Evolutionary conservation across 2,113 vertebrate species (phyloP).

Genomic region (Pseudorhombus dupliciocellatus): DNA sequence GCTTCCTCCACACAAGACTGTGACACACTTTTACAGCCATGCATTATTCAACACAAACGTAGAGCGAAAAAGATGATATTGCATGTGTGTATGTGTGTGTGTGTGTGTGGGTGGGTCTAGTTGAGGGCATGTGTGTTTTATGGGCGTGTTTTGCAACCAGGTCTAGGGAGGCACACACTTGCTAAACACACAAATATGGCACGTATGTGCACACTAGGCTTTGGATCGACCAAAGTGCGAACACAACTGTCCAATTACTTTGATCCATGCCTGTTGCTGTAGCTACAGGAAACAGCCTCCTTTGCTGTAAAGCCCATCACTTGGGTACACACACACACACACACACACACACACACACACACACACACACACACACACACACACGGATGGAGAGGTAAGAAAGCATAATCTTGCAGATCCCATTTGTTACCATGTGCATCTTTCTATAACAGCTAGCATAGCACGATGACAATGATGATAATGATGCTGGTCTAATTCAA

Average conservation of each 20-base stretch:
- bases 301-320: constrained; percentile 48
- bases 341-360: constrained; percentile 14
- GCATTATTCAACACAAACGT: constrained; percentile 62
- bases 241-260: constrained; percentile 68
- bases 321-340: constrained; percentile 30
- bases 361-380: constrained; percentile 22
- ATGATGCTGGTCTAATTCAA: constrained; percentile 36
- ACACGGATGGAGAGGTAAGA: constrained; percentile 32
- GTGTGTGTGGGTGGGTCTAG: background rate
- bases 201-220: constrained; percentile 9
- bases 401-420: constrained; percentile 52
- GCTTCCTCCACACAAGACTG: constrained; percentile 30
- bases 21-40: constrained; percentile 65
- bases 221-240: constrained; percentile 44
- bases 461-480: constrained; percentile 19
- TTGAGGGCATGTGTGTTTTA: constrained; percentile 8
- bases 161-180: background rate
- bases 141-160: constrained; percentile 16
- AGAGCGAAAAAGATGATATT: constrained; percentile 22
- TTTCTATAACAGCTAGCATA: constrained; percentile 38
- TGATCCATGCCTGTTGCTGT: constrained; percentile 57
- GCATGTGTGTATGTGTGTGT: background rate
- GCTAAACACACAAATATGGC: background rate
- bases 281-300: constrained; percentile 32
- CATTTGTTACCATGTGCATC: constrained; percentile 52